Percentiles rank a stretch among this genome's conserved stretches.
Conservation (phyloP, 2,113 vertebrate species). For the Ramphastos sulfuratus region DNA sequence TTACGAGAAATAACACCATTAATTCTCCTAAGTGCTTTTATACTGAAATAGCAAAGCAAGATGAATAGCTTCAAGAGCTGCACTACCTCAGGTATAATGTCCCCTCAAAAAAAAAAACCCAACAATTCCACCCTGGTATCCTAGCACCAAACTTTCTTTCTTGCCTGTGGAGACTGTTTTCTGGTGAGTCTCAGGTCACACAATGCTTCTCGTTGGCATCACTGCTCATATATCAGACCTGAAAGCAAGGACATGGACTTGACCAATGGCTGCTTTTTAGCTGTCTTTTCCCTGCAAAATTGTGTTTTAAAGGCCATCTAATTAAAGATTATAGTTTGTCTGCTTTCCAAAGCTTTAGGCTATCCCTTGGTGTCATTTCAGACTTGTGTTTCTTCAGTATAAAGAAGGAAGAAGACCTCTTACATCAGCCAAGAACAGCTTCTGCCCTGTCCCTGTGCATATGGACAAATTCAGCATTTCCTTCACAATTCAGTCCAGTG, state of each 20-base stretch:
- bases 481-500: background rate
- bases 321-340: background rate
- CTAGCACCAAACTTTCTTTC: background rate
- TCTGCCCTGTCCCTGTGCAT: accelerated
- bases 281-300: background rate
- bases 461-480: background rate
- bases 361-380: background rate
- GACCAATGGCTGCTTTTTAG: background rate
- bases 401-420: background rate
- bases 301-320: background rate
- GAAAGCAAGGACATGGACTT: background rate
- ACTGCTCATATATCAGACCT: background rate
- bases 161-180: background rate
- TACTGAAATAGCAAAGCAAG: background rate
- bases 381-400: background rate
- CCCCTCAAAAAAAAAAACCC: background rate
- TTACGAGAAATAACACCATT: background rate
- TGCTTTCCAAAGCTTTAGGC: background rate
- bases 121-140: background rate
- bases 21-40: slow-evolving; percentile 12
- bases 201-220: background rate
- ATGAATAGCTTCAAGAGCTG: background rate
- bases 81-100: background rate
- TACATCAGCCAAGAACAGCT: background rate
- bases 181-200: background rate